Evolutionary conservation across 2,113 vertebrate species (phyloP), one percentile per base, ranked within the genome.

Genomic region (Leuciscus idus): DNA sequence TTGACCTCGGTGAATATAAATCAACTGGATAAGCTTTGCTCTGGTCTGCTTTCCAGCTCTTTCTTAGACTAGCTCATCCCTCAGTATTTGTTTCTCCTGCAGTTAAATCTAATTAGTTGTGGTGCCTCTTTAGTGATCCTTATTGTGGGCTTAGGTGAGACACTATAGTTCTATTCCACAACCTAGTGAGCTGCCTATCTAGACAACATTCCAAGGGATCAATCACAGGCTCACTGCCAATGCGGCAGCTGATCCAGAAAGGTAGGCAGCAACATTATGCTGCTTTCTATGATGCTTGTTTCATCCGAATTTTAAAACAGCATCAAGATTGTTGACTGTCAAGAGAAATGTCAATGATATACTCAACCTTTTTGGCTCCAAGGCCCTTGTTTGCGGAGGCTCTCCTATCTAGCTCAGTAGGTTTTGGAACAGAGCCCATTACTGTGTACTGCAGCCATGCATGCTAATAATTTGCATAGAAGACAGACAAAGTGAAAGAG

Each of bases 401-500:
- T 52, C 15, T 6, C 15, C 50, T 52, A 52, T 6, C 50, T 13
- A 77, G 50, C 50, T 55, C 17, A 19, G 28, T 77, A 55, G 50
- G 7, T 55, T 77, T 77, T 55, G 75, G 75, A 77, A 55, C 84
- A 84, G 78, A 74, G 84, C 61, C 12, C 74, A 75, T 80, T 86
- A 80, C 79, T 61, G 74, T 74, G 77, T 84, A 68, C 86, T 62
- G 46, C 86, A 87, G 74, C 88, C 90, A 90, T 89, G 91, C 89
- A 92, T 90, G 90, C 91, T 96, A 96, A 96, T 94, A 83, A 90
- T 96, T 77, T 33, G 75, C 75, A 77, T 55, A 77, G 75, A 28
- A 28, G 73, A 62, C 68, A 52, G 64, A 83, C 75, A 83, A 50
- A 52, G 57, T n/a, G 79, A 39, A 83, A 70, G 85, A 81, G 79